Conservation (phyloP, 2,888 invertebrate genomes). For the Podotricha telesiphe region DNA sequence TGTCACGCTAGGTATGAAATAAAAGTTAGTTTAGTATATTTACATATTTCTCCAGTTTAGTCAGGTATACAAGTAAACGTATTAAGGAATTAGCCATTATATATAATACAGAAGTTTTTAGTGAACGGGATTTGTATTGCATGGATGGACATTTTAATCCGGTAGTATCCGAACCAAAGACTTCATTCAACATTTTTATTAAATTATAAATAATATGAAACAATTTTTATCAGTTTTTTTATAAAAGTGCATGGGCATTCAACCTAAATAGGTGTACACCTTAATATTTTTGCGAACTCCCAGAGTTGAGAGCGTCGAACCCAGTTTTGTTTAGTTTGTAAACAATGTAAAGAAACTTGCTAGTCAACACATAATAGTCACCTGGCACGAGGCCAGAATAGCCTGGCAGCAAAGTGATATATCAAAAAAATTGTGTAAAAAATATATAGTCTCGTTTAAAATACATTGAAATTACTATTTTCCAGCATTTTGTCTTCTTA, state of each 20-base stretch:
- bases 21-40: neutral
- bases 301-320: constrained; percentile 30
- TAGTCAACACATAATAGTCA: constrained; percentile 28
- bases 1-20: constrained; percentile 18
- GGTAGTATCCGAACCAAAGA: no score
- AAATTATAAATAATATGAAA: constrained; percentile 12
- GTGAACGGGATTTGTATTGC: no score
- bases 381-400: constrained; percentile 31
- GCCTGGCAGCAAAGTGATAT: constrained; percentile 2
- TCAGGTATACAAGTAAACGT: no score
- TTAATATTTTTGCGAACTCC: constrained; percentile 32
- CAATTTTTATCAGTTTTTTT: constrained; percentile 12
- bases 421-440: neutral
- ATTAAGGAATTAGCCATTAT: no score
- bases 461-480: no score
- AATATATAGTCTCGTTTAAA: neutral
- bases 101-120: no score
- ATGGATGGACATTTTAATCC: no score
- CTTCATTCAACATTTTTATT: no score
- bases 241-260: constrained; percentile 23
- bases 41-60: neutral
- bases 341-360: constrained; percentile 31
- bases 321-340: constrained; percentile 32
- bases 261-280: constrained; percentile 6
- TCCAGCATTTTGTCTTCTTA: no score